These are phyloP conservation scores for Coenonympha arcania DNA, from an alignment of 2,888 invertebrate genomes.

Conservation along the genomic window DNA sequence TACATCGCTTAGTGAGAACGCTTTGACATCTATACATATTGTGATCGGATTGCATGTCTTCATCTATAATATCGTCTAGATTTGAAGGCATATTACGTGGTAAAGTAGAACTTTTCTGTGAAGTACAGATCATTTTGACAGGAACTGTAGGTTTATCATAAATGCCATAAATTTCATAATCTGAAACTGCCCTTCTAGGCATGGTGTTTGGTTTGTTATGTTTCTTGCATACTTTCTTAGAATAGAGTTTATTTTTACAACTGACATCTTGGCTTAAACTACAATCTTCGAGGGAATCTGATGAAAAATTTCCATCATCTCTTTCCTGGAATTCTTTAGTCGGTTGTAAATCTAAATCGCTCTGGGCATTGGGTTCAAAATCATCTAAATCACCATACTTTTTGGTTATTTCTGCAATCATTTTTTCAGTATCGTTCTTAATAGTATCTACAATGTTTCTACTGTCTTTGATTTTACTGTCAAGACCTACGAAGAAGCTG, in stretches of 20 bases:
- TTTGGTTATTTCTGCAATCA: constrained; percentile 78
- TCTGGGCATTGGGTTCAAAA: constrained; percentile 47
- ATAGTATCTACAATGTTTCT: constrained; percentile 76
- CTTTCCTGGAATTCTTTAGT: constrained; percentile 55
- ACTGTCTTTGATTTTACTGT: constrained; percentile 56
- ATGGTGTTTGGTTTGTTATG: constrained; percentile 65
- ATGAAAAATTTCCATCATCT: constrained; percentile 83
- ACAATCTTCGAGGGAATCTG: constrained; percentile 84
- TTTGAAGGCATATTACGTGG: constrained; percentile 72
- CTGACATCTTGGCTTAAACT: constrained; percentile 73
- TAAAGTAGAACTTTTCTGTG: constrained; percentile 65
- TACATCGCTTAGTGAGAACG: constrained; percentile 70
- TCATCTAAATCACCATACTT: constrained; percentile 78
- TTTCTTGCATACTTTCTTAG: constrained; percentile 70
- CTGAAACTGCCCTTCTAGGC: constrained; percentile 81
- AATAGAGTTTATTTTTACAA: constrained; percentile 68
- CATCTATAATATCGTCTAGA: constrained; percentile 69
- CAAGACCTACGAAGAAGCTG: constrained; percentile 78
- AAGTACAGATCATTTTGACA: constrained; percentile 52
- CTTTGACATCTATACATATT: constrained; percentile 67
- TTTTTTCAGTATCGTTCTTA: constrained; percentile 77
- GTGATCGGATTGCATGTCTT: constrained; percentile 57
- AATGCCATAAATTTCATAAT: constrained; percentile 80
- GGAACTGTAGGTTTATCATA: constrained; percentile 58
- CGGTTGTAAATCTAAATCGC: constrained; percentile 58